phyloP scores from a whole-genome alignment of 2,888 invertebrate species.

The Cheilosia vulpina region DNA sequence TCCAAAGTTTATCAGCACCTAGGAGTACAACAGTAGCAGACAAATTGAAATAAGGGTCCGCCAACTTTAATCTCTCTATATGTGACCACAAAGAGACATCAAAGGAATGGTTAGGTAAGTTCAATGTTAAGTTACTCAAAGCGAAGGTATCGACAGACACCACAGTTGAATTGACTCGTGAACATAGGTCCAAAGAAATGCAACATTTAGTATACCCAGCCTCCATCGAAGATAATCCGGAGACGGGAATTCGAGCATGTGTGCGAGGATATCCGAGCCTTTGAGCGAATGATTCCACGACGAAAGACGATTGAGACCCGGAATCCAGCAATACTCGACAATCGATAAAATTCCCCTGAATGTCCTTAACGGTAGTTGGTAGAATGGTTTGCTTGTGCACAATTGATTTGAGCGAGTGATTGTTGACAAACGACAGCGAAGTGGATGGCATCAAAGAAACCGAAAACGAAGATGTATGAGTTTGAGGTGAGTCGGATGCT shows the following conservation, averaged over 20 bases:
- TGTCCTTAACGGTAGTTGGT: too few species aligned
- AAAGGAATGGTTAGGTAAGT: neutral
- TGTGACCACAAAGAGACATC: constrained; percentile 1
- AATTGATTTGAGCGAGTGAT: too few species aligned
- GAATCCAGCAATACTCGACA: too few species aligned
- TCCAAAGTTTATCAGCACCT: constrained; percentile 24
- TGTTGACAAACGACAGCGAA: too few species aligned
- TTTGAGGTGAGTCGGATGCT: too few species aligned
- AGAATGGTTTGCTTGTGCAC: too few species aligned
- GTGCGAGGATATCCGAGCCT: too few species aligned
- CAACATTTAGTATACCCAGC: constrained; percentile 16
- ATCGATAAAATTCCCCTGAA: too few species aligned
- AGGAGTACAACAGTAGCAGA: constrained; percentile 4
- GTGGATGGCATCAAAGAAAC: too few species aligned
- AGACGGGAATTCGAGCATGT: constrained; percentile 4
- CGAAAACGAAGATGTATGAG: too few species aligned
- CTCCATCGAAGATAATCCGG: constrained; percentile 1
- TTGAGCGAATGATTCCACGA: too few species aligned
- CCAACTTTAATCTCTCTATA: neutral
- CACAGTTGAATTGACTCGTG: neutral
- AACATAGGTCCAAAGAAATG: neutral
- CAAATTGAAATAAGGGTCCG: constrained; percentile 2
- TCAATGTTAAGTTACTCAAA: constrained; percentile 19
- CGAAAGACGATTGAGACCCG: too few species aligned
- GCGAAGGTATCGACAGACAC: neutral